Evolutionary conservation across 1,140 invertebrate species (phyloP).

Genomic region (Lepeophtheirus salmonis): DNA sequence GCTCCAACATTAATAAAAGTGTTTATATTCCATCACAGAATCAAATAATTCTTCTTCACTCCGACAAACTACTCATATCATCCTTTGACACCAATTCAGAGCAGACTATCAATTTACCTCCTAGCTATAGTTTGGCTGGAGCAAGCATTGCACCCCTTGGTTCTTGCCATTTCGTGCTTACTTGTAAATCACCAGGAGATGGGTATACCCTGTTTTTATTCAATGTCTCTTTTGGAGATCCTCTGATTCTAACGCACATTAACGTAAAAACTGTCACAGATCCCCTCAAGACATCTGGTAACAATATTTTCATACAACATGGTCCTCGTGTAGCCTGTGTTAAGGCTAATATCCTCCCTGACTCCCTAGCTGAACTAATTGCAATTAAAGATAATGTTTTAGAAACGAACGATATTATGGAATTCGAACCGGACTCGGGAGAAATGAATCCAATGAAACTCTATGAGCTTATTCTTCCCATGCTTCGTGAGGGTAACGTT

Average conservation of each 20-base stretch:
- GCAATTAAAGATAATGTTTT: background rate
- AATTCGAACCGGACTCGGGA: background rate
- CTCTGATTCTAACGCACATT: background rate
- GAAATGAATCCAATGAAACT: background rate
- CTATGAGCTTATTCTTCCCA: background rate
- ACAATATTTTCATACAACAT: background rate
- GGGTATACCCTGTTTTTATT: background rate
- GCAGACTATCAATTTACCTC: background rate
- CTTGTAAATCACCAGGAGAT: background rate
- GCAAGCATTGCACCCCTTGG: background rate
- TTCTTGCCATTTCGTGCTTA: background rate
- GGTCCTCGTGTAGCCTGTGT: background rate
- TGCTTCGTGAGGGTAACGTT: background rate
- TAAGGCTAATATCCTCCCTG: background rate
- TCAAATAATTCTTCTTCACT: background rate
- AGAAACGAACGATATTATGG: background rate
- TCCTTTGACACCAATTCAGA: background rate
- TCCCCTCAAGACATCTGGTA: background rate
- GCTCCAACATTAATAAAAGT: background rate
- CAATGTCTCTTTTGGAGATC: background rate
- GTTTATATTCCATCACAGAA: background rate
- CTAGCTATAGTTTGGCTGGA: background rate
- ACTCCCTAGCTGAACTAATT: background rate
- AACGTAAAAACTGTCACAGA: background rate
- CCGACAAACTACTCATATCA: background rate